A percentile compares a stretch with the other conserved stretches of the same genome.
phyloP scores from a whole-genome alignment of 2,797 vertebrate genomes.

The Poecilia picta region DNA sequence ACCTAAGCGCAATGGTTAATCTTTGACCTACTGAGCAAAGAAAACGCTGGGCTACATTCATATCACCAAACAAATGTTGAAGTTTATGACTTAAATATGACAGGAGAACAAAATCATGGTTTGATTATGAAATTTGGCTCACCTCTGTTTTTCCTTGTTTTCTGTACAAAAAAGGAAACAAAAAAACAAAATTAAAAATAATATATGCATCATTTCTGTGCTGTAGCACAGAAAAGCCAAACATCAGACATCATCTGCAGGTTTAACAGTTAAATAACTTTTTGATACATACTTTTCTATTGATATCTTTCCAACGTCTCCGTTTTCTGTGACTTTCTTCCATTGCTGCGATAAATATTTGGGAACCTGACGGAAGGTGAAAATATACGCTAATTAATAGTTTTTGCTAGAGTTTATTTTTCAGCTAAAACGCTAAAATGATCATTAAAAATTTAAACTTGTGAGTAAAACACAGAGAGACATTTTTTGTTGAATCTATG shows the following conservation, averaged over 20 bases:
- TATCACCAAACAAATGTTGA: not conserved
- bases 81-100: not conserved
- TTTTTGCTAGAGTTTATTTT: not conserved
- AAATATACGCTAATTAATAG: not conserved
- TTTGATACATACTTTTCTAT: conserved; percentile 88
- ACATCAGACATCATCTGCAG: not conserved
- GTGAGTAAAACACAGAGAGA: not conserved
- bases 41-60: too few species aligned
- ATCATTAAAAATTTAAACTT: not conserved
- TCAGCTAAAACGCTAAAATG: not conserved
- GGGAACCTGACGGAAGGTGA: conserved; percentile 77
- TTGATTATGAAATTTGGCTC: conserved; percentile 61
- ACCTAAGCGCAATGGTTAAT: too few species aligned
- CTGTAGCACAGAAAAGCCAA: not conserved
- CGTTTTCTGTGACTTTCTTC: conserved; percentile 89
- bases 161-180: conserved; percentile 72
- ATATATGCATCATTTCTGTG: too few species aligned
- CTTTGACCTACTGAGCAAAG: too few species aligned
- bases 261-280: not conserved
- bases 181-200: too few species aligned
- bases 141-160: conserved; percentile 93
- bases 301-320: conserved; percentile 92
- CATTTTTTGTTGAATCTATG: not conserved
- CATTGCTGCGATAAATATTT: conserved; percentile 95
- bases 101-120: not conserved